A percentile compares a stretch with the other conserved stretches of the same genome.
These are phyloP conservation scores for Macrotrachela quadricornifera DNA, from an alignment of 1,140 invertebrate genomes.

Conservation along the genomic window DNA sequence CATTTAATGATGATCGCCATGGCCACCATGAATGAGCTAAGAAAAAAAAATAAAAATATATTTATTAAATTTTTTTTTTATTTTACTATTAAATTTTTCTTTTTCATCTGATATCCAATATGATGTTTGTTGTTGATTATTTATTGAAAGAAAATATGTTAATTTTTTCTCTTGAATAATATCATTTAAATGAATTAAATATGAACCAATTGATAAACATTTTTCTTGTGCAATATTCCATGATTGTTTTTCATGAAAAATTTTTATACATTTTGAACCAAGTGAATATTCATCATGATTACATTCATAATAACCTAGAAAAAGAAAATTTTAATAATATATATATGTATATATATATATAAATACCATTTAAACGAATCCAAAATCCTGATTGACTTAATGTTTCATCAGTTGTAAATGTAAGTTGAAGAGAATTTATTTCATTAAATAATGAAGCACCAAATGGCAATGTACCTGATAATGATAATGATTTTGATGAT, in stretches of 20 bases:
- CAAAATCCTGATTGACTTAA: slow-evolving; percentile 5
- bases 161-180: slow-evolving; percentile 1
- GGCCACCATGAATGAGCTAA: too few relatives aligned
- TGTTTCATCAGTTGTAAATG: slow-evolving; percentile 3
- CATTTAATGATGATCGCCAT: too few relatives aligned
- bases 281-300: not conserved
- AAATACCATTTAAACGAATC: not conserved
- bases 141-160: not conserved
- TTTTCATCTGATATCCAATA: too few relatives aligned
- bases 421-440: not conserved
- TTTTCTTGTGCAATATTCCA: slow-evolving; percentile 3
- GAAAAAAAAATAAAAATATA: too few relatives aligned
- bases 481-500: not conserved
- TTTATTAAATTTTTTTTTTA: too few relatives aligned
- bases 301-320: too few relatives aligned
- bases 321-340: too few relatives aligned
- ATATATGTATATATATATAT: too few relatives aligned
- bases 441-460: not conserved
- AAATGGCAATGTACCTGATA: not conserved
- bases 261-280: slow-evolving; percentile 3
- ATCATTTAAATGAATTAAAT: slow-evolving; percentile 4
- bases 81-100: too few relatives aligned
- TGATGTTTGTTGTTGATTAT: too few relatives aligned
- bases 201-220: slow-evolving; percentile 1
- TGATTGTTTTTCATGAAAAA: not conserved